phyloP scores from a whole-genome alignment of 2,113 vertebrate genomes.

The Physeter macrocephalus region DNA sequence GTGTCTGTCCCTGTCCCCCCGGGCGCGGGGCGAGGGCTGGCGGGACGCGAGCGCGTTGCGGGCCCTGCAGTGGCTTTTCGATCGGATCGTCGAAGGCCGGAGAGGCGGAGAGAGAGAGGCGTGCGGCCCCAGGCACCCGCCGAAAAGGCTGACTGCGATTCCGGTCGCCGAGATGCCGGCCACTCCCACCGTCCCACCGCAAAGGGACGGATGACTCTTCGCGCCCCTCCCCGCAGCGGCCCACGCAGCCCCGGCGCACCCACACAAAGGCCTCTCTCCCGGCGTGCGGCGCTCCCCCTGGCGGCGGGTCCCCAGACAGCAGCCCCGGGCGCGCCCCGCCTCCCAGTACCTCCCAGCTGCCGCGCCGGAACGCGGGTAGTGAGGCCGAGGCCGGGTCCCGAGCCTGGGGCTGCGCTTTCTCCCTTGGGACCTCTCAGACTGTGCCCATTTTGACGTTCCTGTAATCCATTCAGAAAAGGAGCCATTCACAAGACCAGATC shows the following conservation, averaged over 20 bases:
- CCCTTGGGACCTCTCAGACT: not conserved
- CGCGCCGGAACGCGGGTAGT: not conserved
- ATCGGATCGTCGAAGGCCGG: not conserved
- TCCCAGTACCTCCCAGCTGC: not conserved
- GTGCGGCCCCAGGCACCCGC: not conserved
- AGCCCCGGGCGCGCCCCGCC: fast-evolving
- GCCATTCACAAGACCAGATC: not conserved
- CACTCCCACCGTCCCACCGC: not conserved
- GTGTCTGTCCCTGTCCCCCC: not conserved
- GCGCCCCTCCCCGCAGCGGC: not conserved
- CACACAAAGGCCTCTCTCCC: not conserved
- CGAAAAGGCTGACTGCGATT: not conserved
- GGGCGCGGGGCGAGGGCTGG: not conserved
- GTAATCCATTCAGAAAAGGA: not conserved
- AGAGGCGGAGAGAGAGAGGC: not conserved
- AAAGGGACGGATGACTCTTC: fast-evolving
- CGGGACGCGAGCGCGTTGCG: not conserved
- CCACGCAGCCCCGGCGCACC: not conserved
- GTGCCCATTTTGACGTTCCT: not conserved
- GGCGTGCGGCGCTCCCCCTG: not conserved
- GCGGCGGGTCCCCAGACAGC: not conserved
- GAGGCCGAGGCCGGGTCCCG: fast-evolving
- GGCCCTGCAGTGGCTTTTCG: not conserved
- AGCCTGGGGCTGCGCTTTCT: not conserved
- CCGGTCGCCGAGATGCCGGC: fast-evolving